Conservation (phyloP, 1,140 invertebrate genomes). For the Idris sp. region DNA sequence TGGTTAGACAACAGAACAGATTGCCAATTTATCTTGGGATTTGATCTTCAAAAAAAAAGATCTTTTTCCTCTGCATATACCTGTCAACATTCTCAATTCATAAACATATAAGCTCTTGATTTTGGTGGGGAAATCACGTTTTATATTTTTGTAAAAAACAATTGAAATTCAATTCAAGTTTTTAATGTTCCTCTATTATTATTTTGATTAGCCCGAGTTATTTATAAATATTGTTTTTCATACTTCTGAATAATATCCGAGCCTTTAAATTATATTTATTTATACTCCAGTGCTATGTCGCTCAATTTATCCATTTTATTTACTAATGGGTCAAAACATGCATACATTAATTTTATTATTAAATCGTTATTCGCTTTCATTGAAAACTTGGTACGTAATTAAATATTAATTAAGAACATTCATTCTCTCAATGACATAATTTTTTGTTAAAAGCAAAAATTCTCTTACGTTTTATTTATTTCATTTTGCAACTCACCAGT, state of each 20-base stretch:
- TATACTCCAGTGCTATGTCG: no score
- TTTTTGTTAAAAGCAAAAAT: conserved; percentile 10
- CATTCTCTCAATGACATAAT: conserved; percentile 14
- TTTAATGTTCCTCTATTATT: not conserved
- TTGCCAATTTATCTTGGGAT: conserved; percentile 40
- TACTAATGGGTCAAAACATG: conserved; percentile 8
- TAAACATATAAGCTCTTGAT: conserved; percentile 44
- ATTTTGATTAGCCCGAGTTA: conserved; percentile 1
- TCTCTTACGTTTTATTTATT: no score
- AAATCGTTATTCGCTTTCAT: conserved; percentile 5
- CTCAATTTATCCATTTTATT: no score
- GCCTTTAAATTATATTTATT: not conserved
- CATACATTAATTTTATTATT: conserved; percentile 33
- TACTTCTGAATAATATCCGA: not conserved
- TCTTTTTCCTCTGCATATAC: no score
- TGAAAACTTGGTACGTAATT: conserved; percentile 8
- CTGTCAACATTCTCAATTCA: conserved; percentile 39
- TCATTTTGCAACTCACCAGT: no score
- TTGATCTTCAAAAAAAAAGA: conserved; percentile 51
- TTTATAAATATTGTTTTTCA: not conserved
- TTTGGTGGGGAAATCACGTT: conserved; percentile 50
- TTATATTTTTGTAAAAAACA: conserved; percentile 44
- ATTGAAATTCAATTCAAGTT: conserved; percentile 9
- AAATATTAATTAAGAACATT: conserved; percentile 25
- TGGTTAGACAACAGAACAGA: conserved; percentile 30